These are phyloP conservation scores for Trachelipus rathkii DNA, from an alignment of 1,140 invertebrate genomes.

Conservation along the genomic window DNA sequence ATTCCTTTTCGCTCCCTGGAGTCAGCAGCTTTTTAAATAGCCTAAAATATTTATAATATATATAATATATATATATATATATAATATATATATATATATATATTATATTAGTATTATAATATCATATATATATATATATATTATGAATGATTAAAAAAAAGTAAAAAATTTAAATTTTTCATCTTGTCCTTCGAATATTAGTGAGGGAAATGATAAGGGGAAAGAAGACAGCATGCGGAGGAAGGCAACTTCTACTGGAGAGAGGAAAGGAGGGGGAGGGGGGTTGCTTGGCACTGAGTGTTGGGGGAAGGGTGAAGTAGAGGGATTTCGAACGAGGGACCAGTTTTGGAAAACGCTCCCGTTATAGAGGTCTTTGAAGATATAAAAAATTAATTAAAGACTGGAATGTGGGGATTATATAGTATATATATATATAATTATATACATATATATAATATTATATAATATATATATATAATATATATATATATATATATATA, in stretches of 20 bases:
- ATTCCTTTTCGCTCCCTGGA: too few relatives aligned
- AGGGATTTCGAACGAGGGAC: slow-evolving; percentile 2
- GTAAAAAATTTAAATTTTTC: not conserved
- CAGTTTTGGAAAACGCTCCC: too few relatives aligned
- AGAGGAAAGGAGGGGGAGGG: not conserved
- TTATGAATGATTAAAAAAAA: not conserved
- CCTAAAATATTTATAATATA: too few relatives aligned
- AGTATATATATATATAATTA: slow-evolving; percentile 5
- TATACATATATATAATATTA: not conserved
- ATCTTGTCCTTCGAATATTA: slow-evolving; percentile 1
- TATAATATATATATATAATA: not conserved
- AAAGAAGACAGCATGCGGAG: not conserved
- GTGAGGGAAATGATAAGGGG: not conserved
- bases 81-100: too few relatives aligned
- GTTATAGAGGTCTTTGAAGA: not conserved
- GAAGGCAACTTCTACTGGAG: not conserved
- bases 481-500: too few relatives aligned
- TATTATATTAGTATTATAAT: too few relatives aligned
- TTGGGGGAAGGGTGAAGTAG: not conserved
- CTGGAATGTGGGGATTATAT: not conserved
- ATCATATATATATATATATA: too few relatives aligned
- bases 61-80: too few relatives aligned
- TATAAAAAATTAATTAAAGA: slow-evolving; percentile 13
- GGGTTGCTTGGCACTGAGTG: not conserved
- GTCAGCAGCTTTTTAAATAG: too few relatives aligned